Base-by-base conservation (phyloP, 2,888 invertebrate species). In the Oligia latruncula region DNA sequence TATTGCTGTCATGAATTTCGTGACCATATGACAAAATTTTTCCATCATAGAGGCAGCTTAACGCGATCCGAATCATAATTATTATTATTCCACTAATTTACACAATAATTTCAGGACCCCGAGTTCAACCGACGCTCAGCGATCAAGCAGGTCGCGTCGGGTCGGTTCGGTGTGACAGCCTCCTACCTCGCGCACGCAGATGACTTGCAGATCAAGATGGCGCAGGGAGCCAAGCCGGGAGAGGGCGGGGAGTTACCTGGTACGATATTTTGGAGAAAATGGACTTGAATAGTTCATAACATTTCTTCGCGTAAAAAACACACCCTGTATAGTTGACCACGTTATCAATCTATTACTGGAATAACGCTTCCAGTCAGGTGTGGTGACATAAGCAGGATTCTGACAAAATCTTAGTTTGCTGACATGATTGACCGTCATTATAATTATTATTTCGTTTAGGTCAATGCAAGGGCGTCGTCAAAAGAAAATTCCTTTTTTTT, bases 171-270 rank as follows among this genome's bases (percentile, higher is more conserved):
- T 15, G 99, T 99, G 6, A 99, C 99, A 0, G 99, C 99, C 23
- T 98, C 99, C 0, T 99, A 99, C 94, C 96, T 99, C 87, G 99
- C 99, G 15, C 99, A 99, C 96, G 99, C 99, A 0, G 99, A 99
- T 95, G 99, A 99, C 95, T 95, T 99, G 88, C 99, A 99, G 96
- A 99, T 99, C 93, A 99, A 99, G 97, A 99, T 99, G 99, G 99
- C 99, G 13, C 99, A 99, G 96, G 99, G 99, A 3, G 99, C 99
- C 77, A 99, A 99, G 94, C 99, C 99, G 0, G 99, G 99, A 0
- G 99, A 99, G 96, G 99, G 99, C 43, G 99, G 99, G 4, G 99
- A 99, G 95, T 95, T 99, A 78, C 99, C 99, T 0, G 99, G 97
- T 97, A 65, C 23, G 65, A 40, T 40, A 40, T 65, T 23, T 29